Evolutionary conservation across 35 echinoderm and acorn worm species (phyloP), one percentile per base, ranked within the genome.

Genomic region (Hemicentrotus pulcherrimus): DNA sequence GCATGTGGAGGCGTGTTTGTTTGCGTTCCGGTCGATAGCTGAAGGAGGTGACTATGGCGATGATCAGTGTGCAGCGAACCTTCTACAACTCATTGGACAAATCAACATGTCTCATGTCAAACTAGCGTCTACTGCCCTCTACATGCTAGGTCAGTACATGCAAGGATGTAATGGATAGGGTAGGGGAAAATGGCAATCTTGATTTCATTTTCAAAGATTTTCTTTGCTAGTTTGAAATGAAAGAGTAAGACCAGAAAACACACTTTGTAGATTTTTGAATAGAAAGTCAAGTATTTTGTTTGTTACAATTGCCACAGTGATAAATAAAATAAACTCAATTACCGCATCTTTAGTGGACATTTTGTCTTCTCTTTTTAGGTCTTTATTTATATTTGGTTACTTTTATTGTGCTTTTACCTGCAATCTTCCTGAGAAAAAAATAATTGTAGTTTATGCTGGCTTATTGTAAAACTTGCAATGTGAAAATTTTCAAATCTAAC

Each of bases 1-100:
- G 98, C 97, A 96, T 91, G 94, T 99, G 47, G 98, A 99, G 48
- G 97, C 98, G 0, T 99, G 97, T 52, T 86, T 99, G 70, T 99
- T 99, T 97, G 98, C 98, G 78, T 99, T 99, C 91, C 96, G 97
- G 32, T 97, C 98, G 18, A 97, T 99, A 86, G 98, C 98, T 19
- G 98, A 99, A 92, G 98, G 97, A 14, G 98, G 98, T 47, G 97
- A 99, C 31, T 98, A 97, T 88, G 96, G 98, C 9, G 97, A 98
- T 48, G 96, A 97, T 94, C 95, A 95, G 35, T 97, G 97, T 92
- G 97, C 97, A 24, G 86, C 95, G 31, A 96, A 99, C 94, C 92
- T 99, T 28, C 94, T 99, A 5, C 48, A 86, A 93, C 96, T 99
- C 2, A 94, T 98, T 7, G 86, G 96, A 92, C 96, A 97, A 86